These are phyloP conservation scores for Aurelia sp. DNA, from an alignment of 30 jellyfish, hydroid and myxozoan genomes.

Conservation along the genomic window DNA sequence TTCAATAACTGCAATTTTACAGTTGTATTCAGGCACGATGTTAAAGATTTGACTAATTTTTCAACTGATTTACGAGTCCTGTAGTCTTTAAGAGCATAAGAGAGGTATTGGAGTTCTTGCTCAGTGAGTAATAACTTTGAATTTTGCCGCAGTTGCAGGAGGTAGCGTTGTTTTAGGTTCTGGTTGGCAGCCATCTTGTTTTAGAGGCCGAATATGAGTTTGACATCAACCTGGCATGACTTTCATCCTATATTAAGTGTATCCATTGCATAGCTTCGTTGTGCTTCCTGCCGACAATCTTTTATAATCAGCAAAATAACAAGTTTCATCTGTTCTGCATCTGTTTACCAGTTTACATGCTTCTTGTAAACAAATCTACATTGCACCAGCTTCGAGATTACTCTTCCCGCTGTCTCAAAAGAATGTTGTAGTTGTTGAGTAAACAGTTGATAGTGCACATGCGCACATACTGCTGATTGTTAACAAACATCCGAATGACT, in stretches of 20 bases:
- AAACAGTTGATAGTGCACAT: neutral
- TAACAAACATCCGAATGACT: no score
- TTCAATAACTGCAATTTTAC: constrained; percentile 57
- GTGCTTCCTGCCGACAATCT: no score
- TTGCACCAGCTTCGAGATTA: neutral
- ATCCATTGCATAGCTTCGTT: no score
- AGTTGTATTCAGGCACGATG: constrained; percentile 62
- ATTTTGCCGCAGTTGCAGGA: constrained; percentile 27
- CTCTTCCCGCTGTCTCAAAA: neutral
- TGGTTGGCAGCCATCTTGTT: constrained; percentile 30
- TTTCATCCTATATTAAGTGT: neutral
- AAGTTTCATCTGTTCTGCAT: no score
- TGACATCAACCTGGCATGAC: neutral
- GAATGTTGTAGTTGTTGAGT: constrained; percentile 13
- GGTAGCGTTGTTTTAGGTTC: neutral
- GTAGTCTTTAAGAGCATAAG: constrained; percentile 60
- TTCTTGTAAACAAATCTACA: no score
- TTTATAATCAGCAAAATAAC: no score
- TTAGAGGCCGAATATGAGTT: neutral
- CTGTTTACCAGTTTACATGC: no score
- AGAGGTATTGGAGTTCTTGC: constrained; percentile 52
- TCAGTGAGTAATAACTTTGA: constrained; percentile 55
- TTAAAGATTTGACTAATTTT: constrained; percentile 52
- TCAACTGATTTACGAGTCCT: constrained; percentile 53
- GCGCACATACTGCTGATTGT: neutral